These are phyloP conservation scores for Xyliphius kryptos DNA, from an alignment of 2,113 vertebrate genomes.

Conservation along the genomic window DNA sequence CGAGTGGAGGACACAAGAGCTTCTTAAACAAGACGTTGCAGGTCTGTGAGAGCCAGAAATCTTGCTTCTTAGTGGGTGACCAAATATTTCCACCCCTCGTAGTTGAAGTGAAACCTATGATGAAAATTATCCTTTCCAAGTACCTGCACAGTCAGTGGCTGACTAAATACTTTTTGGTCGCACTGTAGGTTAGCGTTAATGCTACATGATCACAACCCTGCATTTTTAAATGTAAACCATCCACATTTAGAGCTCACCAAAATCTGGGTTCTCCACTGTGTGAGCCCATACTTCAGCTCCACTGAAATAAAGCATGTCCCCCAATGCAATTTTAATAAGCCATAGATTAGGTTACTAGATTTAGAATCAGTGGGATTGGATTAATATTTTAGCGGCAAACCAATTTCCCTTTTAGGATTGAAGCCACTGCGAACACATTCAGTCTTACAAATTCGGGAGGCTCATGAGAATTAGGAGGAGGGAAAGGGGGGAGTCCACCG, in stretches of 20 bases:
- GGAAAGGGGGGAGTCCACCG: not conserved
- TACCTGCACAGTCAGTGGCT: no score
- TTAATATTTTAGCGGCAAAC: constrained; percentile 52
- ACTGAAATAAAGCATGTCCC: constrained; percentile 48
- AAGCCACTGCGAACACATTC: constrained; percentile 42
- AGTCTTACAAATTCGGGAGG: constrained; percentile 8
- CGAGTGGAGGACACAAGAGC: no score
- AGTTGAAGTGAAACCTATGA: no score
- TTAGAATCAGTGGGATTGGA: constrained; percentile 46
- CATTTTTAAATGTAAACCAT: no score
- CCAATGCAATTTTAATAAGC: constrained; percentile 53
- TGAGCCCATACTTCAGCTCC: constrained; percentile 19
- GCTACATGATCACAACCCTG: no score
- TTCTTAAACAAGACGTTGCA: no score
- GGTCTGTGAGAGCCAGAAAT: no score
- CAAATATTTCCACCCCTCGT: no score
- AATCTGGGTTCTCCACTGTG: constrained; percentile 7
- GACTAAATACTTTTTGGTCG: no score
- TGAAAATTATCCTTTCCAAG: no score
- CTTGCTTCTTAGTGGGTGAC: no score
- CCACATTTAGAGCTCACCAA: not conserved
- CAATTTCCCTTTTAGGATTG: constrained; percentile 46
- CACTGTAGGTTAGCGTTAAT: no score
- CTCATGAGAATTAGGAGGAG: not conserved
- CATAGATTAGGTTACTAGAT: constrained; percentile 53